Evolutionary conservation across 1,140 invertebrate genomes (phyloP), one percentile per base, ranked within the genome.

Genomic region (Leptestheria dahalacensis): DNA sequence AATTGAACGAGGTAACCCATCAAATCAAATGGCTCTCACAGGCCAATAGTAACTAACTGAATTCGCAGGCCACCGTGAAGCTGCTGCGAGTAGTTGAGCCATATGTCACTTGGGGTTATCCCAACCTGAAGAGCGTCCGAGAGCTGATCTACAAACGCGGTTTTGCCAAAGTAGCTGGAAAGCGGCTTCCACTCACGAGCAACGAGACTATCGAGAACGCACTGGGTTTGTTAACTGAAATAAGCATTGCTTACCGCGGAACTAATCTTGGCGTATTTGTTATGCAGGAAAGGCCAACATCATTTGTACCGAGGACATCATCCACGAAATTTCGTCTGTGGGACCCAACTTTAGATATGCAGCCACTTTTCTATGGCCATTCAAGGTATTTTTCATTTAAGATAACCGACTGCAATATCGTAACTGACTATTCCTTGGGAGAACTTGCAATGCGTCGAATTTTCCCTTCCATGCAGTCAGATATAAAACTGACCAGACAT

Each of bases 281-380:
- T n/a, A n/a, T n/a, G n/a, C n/a, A 84, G 82, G 80, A 28, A 78
- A 78, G 63, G 74, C 73, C 49, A 75, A 77, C 65, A 87, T 99
- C 66, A 97, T 99, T 71, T 99, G 97, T 78, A 83, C 92, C 53
- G 97, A 99, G 76, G 97, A 99, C 78, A 82, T 99, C 69, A 90
- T 99, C 60, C 95, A 99, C 70, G 94, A 99, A 79, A 83, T 97
- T 67, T 88, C 85, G 74, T 95, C 90, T 20, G 88, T 92, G 69
- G 93, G 93, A 28, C 72, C 78, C 3, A 84, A 88, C 67, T 97
- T 97, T 79, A 95, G 97, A 77, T 85, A 88, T 67, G 95, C 88
- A 54, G 89, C 88, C 66, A 98, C 97, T 79, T 98, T 97, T 82
- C 75, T 99, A 66, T 99, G 96, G 95, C 92, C 93, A 48, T 99